phyloP scores from a whole-genome alignment of 1,140 invertebrate genomes.

The Procambarus clarkii region DNA sequence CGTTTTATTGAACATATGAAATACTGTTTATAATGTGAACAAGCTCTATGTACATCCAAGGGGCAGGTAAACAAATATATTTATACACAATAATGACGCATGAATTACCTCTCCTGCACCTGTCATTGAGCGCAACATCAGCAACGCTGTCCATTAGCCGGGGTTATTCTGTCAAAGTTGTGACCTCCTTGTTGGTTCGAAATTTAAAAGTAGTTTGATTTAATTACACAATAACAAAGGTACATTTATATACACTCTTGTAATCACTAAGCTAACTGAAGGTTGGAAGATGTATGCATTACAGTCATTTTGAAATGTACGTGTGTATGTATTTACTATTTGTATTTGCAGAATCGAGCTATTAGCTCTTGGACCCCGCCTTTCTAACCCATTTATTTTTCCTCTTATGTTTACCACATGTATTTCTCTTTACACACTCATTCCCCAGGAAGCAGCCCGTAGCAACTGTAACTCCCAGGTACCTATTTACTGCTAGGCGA shows the following conservation, averaged over 20 bases:
- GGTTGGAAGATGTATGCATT: no score
- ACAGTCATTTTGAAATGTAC: no score
- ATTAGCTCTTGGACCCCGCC: no score
- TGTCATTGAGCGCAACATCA: slow-evolving; percentile 34
- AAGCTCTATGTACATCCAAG: slow-evolving; percentile 65
- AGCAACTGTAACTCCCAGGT: no score
- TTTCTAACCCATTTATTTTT: no score
- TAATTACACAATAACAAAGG: neutral
- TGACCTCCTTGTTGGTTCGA: slow-evolving; percentile 31
- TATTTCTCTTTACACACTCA: no score
- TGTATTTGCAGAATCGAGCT: no score
- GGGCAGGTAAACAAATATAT: slow-evolving; percentile 66
- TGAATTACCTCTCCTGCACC: slow-evolving; percentile 47
- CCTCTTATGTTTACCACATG: no score
- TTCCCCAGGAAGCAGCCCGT: no score
- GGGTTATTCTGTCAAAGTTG: slow-evolving; percentile 30
- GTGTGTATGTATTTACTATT: no score
- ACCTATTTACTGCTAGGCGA: no score
- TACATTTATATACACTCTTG: neutral
- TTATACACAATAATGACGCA: slow-evolving; percentile 66
- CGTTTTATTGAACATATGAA: slow-evolving; percentile 68
- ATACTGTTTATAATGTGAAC: slow-evolving; percentile 67
- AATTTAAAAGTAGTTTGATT: neutral
- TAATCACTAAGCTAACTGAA: neutral
- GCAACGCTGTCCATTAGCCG: slow-evolving; percentile 46